Conservation (phyloP, 2,113 vertebrate species). For the Oreotrochilus melanogaster region DNA sequence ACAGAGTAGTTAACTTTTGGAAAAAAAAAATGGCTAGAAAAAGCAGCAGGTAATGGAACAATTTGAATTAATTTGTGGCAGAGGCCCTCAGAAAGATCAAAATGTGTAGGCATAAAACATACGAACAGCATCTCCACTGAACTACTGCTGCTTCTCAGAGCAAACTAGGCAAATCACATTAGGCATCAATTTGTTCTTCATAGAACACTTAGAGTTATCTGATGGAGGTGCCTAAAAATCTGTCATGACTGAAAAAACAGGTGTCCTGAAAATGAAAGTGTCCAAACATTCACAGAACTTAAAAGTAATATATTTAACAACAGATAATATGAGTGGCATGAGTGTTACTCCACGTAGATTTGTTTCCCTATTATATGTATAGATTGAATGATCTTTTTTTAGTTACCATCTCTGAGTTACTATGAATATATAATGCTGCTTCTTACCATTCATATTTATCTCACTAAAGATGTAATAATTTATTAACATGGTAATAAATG, state of each 20-base stretch:
- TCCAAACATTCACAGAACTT: neutral
- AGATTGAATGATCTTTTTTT: neutral
- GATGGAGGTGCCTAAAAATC: neutral
- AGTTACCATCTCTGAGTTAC: neutral
- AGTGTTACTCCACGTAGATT: neutral
- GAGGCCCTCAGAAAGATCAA: neutral
- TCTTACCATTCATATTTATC: slow-evolving; percentile 62
- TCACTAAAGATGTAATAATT: slow-evolving; percentile 51
- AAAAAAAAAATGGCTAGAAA: neutral
- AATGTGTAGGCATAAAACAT: neutral
- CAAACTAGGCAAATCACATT: neutral
- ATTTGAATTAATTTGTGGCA: neutral
- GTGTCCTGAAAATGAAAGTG: neutral
- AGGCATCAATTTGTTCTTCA: neutral
- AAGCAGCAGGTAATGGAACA: neutral
- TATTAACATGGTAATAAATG: slow-evolving; percentile 65
- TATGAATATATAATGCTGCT: slow-evolving; percentile 64
- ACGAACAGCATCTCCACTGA: neutral
- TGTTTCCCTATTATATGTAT: neutral
- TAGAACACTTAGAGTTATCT: neutral
- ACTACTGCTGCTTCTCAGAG: neutral
- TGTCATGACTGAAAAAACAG: rapidly evolving
- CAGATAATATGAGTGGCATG: neutral
- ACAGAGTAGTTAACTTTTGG: neutral
- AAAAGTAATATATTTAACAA: neutral